These are phyloP conservation scores for Phocoena sinus DNA, from an alignment of 2,113 vertebrate species.

Conservation along the genomic window DNA sequence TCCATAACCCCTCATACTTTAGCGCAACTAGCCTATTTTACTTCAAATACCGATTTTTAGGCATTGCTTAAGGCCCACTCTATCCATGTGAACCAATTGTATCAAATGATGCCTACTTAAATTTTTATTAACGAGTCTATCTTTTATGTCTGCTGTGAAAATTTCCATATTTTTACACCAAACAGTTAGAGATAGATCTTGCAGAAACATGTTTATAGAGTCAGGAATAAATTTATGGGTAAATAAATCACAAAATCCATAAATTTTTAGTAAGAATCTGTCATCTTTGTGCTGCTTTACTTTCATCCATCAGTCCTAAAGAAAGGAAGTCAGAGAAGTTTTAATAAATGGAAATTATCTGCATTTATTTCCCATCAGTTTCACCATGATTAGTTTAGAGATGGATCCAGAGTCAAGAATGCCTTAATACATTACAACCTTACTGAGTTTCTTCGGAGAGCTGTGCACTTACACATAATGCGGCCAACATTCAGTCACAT, in stretches of 20 bases:
- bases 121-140: neutral
- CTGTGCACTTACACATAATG: neutral
- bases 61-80: neutral
- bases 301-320: neutral
- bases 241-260: constrained; percentile 2
- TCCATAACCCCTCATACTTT: neutral
- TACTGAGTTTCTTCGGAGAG: neutral
- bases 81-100: neutral
- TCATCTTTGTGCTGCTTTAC: neutral
- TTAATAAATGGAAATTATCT: neutral
- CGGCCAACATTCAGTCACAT: neutral
- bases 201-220: neutral
- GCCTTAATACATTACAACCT: neutral
- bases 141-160: neutral
- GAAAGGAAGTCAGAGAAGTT: neutral
- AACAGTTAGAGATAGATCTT: neutral
- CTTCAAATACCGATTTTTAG: neutral
- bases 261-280: neutral
- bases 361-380: neutral
- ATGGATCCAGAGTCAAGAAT: neutral
- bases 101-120: neutral
- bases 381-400: neutral
- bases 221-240: constrained; percentile 17
- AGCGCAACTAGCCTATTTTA: neutral
- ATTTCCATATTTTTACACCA: neutral